Percentiles rank a stretch among this genome's conserved stretches.
Evolutionary conservation across 2,888 invertebrate genomes (phyloP).

Genomic region (Watsonalla cultraria): DNA sequence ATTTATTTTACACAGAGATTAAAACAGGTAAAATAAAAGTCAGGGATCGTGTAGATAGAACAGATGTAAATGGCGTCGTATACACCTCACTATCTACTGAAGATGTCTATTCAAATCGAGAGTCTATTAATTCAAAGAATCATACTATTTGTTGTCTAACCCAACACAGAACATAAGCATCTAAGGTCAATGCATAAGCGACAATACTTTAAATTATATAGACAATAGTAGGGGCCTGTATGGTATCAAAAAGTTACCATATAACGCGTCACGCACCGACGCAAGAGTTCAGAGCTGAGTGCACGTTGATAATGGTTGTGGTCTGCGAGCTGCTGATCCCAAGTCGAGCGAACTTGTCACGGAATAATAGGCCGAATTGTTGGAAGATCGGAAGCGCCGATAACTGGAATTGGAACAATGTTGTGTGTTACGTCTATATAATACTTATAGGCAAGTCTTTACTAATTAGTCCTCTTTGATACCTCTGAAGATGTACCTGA

Average conservation of each 20-base stretch:
- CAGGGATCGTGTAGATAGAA: too few species aligned
- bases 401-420: constrained; percentile 68
- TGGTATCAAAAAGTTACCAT: constrained; percentile 70
- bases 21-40: too few species aligned
- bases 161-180: too few species aligned
- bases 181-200: neutral
- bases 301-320: constrained; percentile 84
- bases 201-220: neutral
- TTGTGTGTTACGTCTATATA: neutral
- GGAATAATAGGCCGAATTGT: constrained; percentile 85
- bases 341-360: constrained; percentile 79
- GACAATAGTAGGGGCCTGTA: constrained; percentile 30
- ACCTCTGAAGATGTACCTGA: too few species aligned
- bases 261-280: constrained; percentile 81
- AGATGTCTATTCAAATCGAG: too few species aligned
- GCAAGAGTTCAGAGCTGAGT: constrained; percentile 83
- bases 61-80: too few species aligned
- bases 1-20: too few species aligned
- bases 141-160: too few species aligned
- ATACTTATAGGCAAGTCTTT: too few species aligned
- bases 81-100: too few species aligned
- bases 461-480: too few species aligned
- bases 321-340: constrained; percentile 82
- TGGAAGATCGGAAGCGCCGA: constrained; percentile 83
- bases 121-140: too few species aligned